phyloP scores from a whole-genome alignment of 2,888 invertebrate species.

The Apamea monoglypha region DNA sequence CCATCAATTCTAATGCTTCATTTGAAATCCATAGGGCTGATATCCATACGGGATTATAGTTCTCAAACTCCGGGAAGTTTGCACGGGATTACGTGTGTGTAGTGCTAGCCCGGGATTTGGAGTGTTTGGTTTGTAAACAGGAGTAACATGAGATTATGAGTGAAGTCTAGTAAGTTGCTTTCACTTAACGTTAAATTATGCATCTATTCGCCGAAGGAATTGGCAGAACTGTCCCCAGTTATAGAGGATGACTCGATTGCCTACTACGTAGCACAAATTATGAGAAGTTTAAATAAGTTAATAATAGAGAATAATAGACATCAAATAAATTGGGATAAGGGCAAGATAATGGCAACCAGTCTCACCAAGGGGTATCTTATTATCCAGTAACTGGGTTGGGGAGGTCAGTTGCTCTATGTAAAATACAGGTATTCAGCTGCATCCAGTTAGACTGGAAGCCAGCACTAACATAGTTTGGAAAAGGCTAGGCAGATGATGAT shows the following conservation, averaged over 20 bases:
- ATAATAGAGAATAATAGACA: not conserved
- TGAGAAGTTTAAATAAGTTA: not conserved
- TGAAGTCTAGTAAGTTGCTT: not conserved
- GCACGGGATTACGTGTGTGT: slow-evolving; percentile 24
- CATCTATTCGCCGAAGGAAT: not conserved
- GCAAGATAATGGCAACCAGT: too few species aligned
- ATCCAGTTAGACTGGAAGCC: not conserved
- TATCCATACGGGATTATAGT: slow-evolving; percentile 44
- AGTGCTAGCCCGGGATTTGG: slow-evolving; percentile 16
- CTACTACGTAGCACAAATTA: not conserved
- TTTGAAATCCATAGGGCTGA: slow-evolving; percentile 39
- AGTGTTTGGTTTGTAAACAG: slow-evolving; percentile 26
- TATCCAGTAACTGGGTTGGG: too few species aligned
- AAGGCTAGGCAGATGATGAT: not conserved
- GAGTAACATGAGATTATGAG: slow-evolving; percentile 4
- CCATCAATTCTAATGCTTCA: slow-evolving; percentile 36
- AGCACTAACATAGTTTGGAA: too few species aligned
- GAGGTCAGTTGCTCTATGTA: too few species aligned
- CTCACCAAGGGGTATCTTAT: too few species aligned
- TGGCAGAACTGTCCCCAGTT: not conserved
- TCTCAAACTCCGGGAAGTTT: slow-evolving; percentile 35
- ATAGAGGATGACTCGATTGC: not conserved
- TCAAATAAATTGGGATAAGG: too few species aligned
- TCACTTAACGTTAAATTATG: not conserved
- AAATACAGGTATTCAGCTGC: too few species aligned